Base-by-base conservation (phyloP, 2,797 vertebrate genomes). In the Iguana delicatissima region DNA sequence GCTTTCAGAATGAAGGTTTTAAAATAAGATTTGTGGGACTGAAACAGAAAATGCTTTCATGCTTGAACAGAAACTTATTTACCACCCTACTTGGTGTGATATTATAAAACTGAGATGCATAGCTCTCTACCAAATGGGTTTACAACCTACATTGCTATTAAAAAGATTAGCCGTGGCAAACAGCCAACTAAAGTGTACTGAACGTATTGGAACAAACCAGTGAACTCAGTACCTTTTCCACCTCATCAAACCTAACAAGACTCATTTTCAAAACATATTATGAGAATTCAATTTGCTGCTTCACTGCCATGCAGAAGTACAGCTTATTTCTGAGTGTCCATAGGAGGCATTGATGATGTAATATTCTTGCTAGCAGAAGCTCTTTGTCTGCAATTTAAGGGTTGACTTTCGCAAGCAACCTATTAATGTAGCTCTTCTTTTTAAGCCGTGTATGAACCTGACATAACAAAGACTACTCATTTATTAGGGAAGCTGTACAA, bases 261-360 rank as follows among this genome's bases (percentile, higher is more conserved):
- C 97, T 98, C 93, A 94, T 97, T 96, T 96, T 96, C 96, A 96
- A 96, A 96, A 96, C 95, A 97, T 97, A 98, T 97, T 95, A 97
- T 97, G 97, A 97, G 98, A 97, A 98, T 98, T 98, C 98, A 98
- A 98, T 98, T 98, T 98, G 97, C 97, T 98, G 97, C 98, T 98
- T 95, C 97, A 97, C 95, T 98, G 97, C 96, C 96, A 96, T 94
- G 87, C 92, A 95, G 94, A 95, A 95, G 89, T 94, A 96, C 87
- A 94, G 93, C 96, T 95, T 95, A 95, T 95, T 96, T 95, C 93
- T 93, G 95, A 93, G 87, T 87, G 89, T 89, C 94, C 87, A 87
- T 90, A 93, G 93, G 91, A 91, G 87, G 89, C 81, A 91, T 92
- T 92, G 89, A 90, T 93, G 93, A 92, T 92, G 93, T 91, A 92